phyloP scores from a whole-genome alignment of 2,888 invertebrate species.

The Nomada lathburiana region DNA sequence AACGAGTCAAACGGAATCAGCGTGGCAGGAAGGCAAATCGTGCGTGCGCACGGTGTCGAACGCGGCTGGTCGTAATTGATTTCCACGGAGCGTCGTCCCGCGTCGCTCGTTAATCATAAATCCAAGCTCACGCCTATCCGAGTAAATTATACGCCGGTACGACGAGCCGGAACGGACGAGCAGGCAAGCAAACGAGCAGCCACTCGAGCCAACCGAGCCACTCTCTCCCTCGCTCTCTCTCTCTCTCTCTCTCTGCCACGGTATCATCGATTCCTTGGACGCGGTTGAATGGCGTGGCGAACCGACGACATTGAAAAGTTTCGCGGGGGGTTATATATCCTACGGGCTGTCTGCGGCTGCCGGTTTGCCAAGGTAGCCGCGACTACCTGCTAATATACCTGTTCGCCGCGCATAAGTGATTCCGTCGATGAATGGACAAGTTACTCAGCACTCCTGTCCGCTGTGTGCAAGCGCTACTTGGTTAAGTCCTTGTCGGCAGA shows the following conservation, averaged over 20 bases:
- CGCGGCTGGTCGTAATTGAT: constrained; percentile 57
- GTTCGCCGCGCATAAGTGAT: constrained; percentile 54
- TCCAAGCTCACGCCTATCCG: constrained; percentile 61
- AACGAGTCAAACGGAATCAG: constrained; percentile 14
- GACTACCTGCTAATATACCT: constrained; percentile 59
- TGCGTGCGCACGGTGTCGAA: constrained; percentile 24
- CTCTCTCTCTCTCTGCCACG: background rate
- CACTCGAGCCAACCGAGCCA: background rate
- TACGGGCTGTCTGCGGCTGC: constrained; percentile 52
- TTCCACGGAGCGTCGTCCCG: constrained; percentile 56
- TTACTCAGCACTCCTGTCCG: constrained; percentile 38
- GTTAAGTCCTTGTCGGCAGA: background rate
- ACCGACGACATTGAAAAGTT: constrained; percentile 66
- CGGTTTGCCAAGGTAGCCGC: constrained; percentile 18
- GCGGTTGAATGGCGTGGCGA: constrained; percentile 56
- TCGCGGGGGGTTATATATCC: constrained; percentile 53
- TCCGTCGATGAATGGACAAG: constrained; percentile 62
- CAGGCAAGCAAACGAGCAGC: constrained; percentile 4
- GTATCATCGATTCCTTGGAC: constrained; percentile 60
- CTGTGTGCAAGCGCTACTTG: constrained; percentile 10
- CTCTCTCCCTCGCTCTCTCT: background rate
- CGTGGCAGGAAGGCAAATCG: constrained; percentile 27
- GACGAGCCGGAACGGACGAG: constrained; percentile 42
- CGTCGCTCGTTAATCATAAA: constrained; percentile 63
- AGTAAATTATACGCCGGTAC: constrained; percentile 60